Base-by-base conservation (phyloP, 92 coral and sea anemone species). In the Epizoanthus fatuus region DNA sequence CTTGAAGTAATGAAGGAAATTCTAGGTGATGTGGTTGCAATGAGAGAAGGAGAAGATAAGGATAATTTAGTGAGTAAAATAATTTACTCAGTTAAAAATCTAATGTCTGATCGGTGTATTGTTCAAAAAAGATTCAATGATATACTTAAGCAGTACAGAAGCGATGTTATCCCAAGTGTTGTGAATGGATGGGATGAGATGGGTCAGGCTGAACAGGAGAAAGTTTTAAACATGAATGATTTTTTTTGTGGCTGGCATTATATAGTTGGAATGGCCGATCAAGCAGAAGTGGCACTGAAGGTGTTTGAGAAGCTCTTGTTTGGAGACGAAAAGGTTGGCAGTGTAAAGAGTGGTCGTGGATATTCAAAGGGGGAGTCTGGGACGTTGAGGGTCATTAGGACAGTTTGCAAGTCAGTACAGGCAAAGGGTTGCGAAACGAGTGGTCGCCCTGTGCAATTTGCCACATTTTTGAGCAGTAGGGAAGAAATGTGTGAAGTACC, bases 341-440 rank as follows among this genome's bases (percentile, higher is more conserved):
- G 70, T 84, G 42, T 47, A 7, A 47, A 47, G 52, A 47, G 52
- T 47, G 11, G 11, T 7, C 52, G 52, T 47, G 79, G 70, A 54
- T 84, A 78, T 84, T 84, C 81, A 59, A 83, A 83, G 52, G 52
- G 52, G 19, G 81, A 84, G 87, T 84, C 87, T 56, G 87, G 80
- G 37, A 67, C 81, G 58, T 84, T 78, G 12, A 72, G 81, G 87
- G 58, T 84, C 55, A 84, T 69, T 37, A 72, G 87, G 71, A 84
- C 81, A 84, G 87, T 69, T 54, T 84, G 87, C 44, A 69, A 72
- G 58, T 66, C 63, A 8, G 70, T 84, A 37, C 81, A 56, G 32
- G 65, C 86, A 20, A 74, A 38, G 51, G 86, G 86, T 54, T 64
- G 79, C 38, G 75, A 81, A 65, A 81, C 51, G 14, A 52, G 75